Conservation (phyloP, 2,888 invertebrate species). For the Ptycholaimellus sp. region DNA sequence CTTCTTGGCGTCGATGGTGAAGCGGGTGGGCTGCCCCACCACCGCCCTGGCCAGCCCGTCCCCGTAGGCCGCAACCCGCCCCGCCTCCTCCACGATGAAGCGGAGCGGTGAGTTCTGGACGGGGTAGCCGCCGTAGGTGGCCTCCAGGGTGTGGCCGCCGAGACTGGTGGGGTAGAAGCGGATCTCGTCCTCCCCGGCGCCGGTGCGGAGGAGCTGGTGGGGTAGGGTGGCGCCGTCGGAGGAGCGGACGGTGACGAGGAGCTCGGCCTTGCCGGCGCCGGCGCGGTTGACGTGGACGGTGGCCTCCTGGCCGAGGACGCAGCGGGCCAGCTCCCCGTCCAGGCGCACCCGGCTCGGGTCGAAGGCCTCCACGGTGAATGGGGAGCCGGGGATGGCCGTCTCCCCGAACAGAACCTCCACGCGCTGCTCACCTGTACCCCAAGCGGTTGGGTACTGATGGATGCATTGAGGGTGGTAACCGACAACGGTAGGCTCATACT, state of each 20-base stretch:
- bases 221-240: constrained; percentile 15
- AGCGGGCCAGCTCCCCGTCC: too few relatives aligned
- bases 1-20: constrained; percentile 31
- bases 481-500: too few relatives aligned
- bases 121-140: constrained; percentile 19
- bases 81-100: constrained; percentile 16
- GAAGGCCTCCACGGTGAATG: constrained; percentile 78
- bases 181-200: constrained; percentile 15
- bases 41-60: constrained; percentile 33
- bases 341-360: too few relatives aligned
- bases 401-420: constrained; percentile 56
- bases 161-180: constrained; percentile 19
- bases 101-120: constrained; percentile 13
- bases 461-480: too few relatives aligned
- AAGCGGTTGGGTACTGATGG: too few relatives aligned
- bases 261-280: constrained; percentile 18
- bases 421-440: constrained; percentile 68
- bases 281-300: constrained; percentile 17
- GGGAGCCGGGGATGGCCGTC: constrained; percentile 58
- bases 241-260: constrained; percentile 18
- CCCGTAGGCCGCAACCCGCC: constrained; percentile 25
- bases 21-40: constrained; percentile 30
- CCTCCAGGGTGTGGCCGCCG: constrained; percentile 18
- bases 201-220: constrained; percentile 13
- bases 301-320: too few relatives aligned